A percentile compares a stretch with the other conserved stretches of the same genome.
Evolutionary conservation across 1,140 invertebrate genomes (phyloP).

Genomic region (Drosophila eugracilis): DNA sequence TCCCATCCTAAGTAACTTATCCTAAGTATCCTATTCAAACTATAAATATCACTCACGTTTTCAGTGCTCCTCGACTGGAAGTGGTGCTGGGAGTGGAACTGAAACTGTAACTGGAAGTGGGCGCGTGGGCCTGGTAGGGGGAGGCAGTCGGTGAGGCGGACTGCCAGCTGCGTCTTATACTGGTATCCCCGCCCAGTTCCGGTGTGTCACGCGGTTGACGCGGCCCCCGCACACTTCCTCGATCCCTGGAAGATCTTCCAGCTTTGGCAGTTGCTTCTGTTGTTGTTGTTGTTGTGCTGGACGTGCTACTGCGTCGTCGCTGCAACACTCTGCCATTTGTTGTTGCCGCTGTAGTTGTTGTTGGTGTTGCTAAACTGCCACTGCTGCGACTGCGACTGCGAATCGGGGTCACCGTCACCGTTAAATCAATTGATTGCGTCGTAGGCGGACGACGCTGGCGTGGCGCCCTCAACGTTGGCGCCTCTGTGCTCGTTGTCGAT

Average conservation of each 20-base stretch:
- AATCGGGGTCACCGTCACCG: conserved; percentile 8
- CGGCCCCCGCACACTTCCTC: conserved; percentile 47
- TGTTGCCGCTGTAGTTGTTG: conserved; percentile 1
- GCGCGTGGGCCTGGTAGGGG: conserved; percentile 1
- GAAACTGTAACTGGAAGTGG: conserved; percentile 7
- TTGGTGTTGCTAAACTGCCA: conserved; percentile 22
- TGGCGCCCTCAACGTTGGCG: conserved; percentile 70
- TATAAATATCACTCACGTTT: conserved; percentile 71
- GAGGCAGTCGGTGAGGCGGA: conserved; percentile 10
- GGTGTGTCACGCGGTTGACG: conserved; percentile 66
- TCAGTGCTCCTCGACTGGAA: conserved; percentile 38
- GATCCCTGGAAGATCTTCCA: conserved; percentile 20
- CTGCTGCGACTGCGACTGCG: conserved; percentile 37
- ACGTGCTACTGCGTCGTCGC: conserved; percentile 30
- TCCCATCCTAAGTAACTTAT: neutral
- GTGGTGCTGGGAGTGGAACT: conserved; percentile 1
- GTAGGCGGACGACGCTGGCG: conserved; percentile 67
- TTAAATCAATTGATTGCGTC: conserved; percentile 61
- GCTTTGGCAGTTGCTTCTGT: conserved; percentile 17
- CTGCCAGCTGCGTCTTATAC: conserved; percentile 36
- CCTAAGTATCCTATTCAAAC: neutral
- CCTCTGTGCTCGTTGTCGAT: conserved; percentile 63
- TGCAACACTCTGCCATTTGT: conserved; percentile 9
- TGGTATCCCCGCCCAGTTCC: conserved; percentile 6
- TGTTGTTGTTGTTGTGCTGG: conserved; percentile 34